phyloP scores from a whole-genome alignment of 2,888 invertebrate genomes.

The Eupeodes latifasciatus region DNA sequence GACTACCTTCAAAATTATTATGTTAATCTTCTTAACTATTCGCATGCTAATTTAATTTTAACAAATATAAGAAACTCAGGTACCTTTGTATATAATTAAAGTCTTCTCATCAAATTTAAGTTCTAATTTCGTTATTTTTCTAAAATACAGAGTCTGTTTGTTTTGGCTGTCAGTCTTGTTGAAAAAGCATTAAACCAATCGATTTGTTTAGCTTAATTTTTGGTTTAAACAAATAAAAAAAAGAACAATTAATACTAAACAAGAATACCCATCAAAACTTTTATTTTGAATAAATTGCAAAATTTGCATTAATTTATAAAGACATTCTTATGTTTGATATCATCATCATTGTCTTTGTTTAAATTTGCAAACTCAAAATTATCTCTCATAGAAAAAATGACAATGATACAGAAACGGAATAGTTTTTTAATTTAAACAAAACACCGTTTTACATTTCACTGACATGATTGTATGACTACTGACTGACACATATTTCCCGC shows the following conservation, averaged over 20 bases:
- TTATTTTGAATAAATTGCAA: not conserved
- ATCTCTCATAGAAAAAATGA: constrained; percentile 4
- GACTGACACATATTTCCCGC: not conserved
- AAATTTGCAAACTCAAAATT: constrained; percentile 8
- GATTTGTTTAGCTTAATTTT: constrained; percentile 6
- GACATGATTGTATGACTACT: not conserved
- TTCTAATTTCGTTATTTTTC: not conserved
- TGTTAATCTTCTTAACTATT: not conserved
- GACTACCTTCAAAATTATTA: not conserved
- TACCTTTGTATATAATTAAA: not conserved
- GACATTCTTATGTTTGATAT: constrained; percentile 3
- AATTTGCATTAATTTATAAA: constrained; percentile 16
- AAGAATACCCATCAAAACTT: not conserved
- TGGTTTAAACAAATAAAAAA: not conserved
- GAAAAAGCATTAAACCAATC: constrained; percentile 8
- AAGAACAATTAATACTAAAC: not conserved
- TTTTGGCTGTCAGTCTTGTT: not conserved
- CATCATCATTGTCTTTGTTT: constrained; percentile 20
- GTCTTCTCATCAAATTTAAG: not conserved
- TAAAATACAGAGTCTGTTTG: not conserved
- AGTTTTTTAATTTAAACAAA: not conserved
- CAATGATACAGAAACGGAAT: not conserved
- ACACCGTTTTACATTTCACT: constrained; percentile 17
- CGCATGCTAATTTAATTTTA: not conserved
- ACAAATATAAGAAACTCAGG: not conserved